Base-by-base conservation (phyloP, 2,113 vertebrate genomes). In the Piaya cayana region DNA sequence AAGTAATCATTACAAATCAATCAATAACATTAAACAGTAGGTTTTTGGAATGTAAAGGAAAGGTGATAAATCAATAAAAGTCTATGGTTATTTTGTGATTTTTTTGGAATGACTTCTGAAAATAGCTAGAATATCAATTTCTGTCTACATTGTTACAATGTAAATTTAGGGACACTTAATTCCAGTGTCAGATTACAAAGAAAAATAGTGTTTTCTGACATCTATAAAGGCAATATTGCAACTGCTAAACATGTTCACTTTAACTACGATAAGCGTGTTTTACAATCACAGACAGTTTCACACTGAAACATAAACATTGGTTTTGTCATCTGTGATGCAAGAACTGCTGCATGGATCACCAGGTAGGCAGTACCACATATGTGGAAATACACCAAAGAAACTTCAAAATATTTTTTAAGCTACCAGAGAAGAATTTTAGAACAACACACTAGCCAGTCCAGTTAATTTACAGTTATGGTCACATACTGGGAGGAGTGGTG, bases 1-100 rank as follows among this genome's bases (percentile, higher is more conserved):
- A 58, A 78, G 43, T 75, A 77, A 86, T 93, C 47, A 68, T 55
- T 92, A 50, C 68, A 90, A 95, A 94, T 95, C 87, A 86, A 82
- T 76, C 79, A 74, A 77, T 90, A 88, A 39, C 5, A 4, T 39
- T 72, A 25, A 27, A 85, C 21, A 55, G 62, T 58, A 53, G 12
- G 23, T 63, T 89, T 91, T 80, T 79, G 70, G 63, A 93, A 42
- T 63, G 34, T 59, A 37, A 47, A 82, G 87, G 36, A 77, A 56
- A 13, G 15, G 45, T 68, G 27, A 49, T 74, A 81, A 88, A 91
- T 93, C 76, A 86, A 69, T 81, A 43, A 27, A 90, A 75, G 5
- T 22, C 36, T 60, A 16, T 50, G 29, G 9, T 12, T 72, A 22
- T 30, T 87, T 70, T 63, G 29, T 74, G 25, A 83, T 12, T 8